A percentile compares a stretch with the other conserved stretches of the same genome.
These are phyloP conservation scores for Hemitrygon akajei DNA, from an alignment of 2,797 vertebrate genomes.

Conservation along the genomic window DNA sequence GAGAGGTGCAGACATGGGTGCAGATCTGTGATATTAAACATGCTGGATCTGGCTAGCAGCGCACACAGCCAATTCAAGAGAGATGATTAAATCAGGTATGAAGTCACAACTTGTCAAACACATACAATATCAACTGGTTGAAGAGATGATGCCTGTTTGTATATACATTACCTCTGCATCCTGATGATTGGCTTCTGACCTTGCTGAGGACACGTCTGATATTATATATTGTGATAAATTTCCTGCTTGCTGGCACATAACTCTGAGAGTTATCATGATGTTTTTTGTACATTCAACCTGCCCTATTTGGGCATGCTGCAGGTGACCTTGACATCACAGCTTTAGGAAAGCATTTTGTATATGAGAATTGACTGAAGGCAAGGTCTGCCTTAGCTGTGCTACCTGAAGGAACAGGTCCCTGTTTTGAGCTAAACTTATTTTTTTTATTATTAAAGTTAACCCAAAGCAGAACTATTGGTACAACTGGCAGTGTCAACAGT, in stretches of 20 bases:
- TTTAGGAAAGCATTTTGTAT: too few relatives aligned
- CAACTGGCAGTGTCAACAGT: not conserved
- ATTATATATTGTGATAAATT: not conserved
- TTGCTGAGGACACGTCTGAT: not conserved
- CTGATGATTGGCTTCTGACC: constrained; percentile 10
- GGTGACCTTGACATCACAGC: not conserved
- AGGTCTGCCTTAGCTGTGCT: not conserved
- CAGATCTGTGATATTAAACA: not conserved
- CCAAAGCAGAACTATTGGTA: not conserved
- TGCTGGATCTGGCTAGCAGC: not conserved
- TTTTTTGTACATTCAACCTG: not conserved
- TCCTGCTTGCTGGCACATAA: not conserved
- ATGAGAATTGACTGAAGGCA: not conserved
- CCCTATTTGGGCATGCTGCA: too few relatives aligned
- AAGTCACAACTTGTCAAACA: not conserved
- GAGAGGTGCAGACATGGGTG: not conserved
- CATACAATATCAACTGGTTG: not conserved
- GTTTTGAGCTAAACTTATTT: too few relatives aligned
- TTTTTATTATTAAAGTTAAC: not conserved
- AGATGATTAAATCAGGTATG: constrained; percentile 8
- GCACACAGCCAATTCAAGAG: not conserved
- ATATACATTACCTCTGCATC: not conserved
- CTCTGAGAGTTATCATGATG: not conserved
- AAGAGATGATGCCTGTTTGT: not conserved
- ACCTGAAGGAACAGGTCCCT: not conserved